These are phyloP conservation scores for Amphibalanus amphitrite DNA, from an alignment of 1,140 invertebrate genomes.

Conservation along the genomic window DNA sequence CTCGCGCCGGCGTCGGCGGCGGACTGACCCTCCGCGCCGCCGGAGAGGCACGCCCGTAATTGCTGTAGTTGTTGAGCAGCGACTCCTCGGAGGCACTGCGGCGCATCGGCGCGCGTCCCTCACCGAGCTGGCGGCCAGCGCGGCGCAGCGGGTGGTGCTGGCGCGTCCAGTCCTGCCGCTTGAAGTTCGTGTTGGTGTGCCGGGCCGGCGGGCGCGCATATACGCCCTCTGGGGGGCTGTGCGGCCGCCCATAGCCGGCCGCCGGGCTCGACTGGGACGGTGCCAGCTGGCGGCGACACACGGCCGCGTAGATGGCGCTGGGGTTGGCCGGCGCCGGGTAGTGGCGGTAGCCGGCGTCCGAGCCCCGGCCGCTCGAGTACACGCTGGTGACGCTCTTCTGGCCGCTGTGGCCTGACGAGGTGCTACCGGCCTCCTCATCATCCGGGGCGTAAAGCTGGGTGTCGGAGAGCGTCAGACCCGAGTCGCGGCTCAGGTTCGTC, in stretches of 20 bases:
- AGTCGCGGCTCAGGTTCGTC: conserved; percentile 54
- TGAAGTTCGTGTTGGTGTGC: conserved; percentile 29
- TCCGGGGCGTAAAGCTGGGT: conserved; percentile 52
- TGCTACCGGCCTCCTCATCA: conserved; percentile 37
- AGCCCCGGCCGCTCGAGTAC: conserved; percentile 16
- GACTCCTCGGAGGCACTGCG: conserved; percentile 32
- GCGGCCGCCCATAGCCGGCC: not conserved
- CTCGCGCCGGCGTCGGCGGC: conserved; percentile 11
- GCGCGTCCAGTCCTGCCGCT: conserved; percentile 37
- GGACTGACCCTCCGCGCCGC: conserved; percentile 6
- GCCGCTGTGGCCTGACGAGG: conserved; percentile 32
- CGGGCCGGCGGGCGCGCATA: not conserved
- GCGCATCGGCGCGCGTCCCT: conserved; percentile 27
- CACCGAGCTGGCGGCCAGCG: conserved; percentile 22
- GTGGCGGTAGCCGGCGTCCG: conserved; percentile 14
- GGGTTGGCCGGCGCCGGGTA: conserved; percentile 18
- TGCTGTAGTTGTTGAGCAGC: not conserved
- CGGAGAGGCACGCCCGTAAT: conserved; percentile 1
- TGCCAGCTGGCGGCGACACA: conserved; percentile 13
- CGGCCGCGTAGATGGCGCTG: conserved; percentile 19
- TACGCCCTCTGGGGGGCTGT: not conserved
- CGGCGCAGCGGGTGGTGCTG: conserved; percentile 21
- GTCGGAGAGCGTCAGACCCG: conserved; percentile 66
- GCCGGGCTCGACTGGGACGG: not conserved
- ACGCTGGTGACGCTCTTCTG: conserved; percentile 7